Conservation (phyloP, 2,888 invertebrate genomes). For the Notodonta ziczac region DNA sequence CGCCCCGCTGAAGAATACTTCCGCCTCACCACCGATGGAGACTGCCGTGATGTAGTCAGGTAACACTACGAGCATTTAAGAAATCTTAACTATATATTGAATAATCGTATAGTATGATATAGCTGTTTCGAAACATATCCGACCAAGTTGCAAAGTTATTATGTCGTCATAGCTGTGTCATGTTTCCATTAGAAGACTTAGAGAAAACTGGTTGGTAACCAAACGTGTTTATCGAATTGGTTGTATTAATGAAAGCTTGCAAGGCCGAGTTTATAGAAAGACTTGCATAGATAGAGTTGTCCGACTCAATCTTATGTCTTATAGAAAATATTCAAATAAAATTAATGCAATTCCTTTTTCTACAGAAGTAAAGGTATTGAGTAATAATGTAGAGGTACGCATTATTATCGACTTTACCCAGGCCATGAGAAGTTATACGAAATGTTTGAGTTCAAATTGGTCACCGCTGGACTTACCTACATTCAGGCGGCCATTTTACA, state of each 20-base stretch:
- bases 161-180: constrained; percentile 47
- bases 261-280: constrained; percentile 37
- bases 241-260: constrained; percentile 45
- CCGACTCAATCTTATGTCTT: not conserved
- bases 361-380: too few relatives aligned
- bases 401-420: too few relatives aligned
- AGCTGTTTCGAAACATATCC: constrained; percentile 31
- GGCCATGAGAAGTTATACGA: too few relatives aligned
- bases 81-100: constrained; percentile 20
- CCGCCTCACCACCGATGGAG: constrained; percentile 91
- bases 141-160: constrained; percentile 39
- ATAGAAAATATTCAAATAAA: not conserved
- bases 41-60: constrained; percentile 97
- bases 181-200: constrained; percentile 42
- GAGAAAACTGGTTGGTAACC: constrained; percentile 46
- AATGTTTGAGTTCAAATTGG: too few relatives aligned
- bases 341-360: too few relatives aligned
- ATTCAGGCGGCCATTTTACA: too few relatives aligned
- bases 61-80: constrained; percentile 64
- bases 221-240: constrained; percentile 47
- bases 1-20: constrained; percentile 97
- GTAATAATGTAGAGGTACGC: too few relatives aligned
- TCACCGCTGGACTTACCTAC: too few relatives aligned
- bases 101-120: constrained; percentile 24
- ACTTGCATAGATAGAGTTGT: not conserved